Base-by-base conservation (phyloP, 2,888 invertebrate species). In the Leptothorax acervorum region DNA sequence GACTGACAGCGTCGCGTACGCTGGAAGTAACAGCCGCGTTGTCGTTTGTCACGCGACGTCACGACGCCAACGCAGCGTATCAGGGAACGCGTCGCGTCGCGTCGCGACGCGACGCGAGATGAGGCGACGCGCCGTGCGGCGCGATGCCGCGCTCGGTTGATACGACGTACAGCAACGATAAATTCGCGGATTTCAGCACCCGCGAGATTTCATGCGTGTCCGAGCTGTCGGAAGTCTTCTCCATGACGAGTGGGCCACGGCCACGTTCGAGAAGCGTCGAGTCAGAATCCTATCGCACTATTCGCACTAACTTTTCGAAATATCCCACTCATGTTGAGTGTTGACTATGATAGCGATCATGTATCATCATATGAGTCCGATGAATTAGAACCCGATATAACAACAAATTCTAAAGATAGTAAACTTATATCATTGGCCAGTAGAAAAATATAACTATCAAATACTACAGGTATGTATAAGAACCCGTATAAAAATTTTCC, bases 31-130 rank as follows among this genome's bases (percentile, higher is more conserved):
- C 87, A 88, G 85, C 82, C 86, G 66, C 76, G 76, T 78, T 88
- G 89, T 92, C 91, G 90, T 92, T 92, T 91, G 90, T 92, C 92
- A 92, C 88, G 89, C 81, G 85, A 87, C 88, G 90, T 89, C 91
- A 87, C 87, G 88, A 83, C 85, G 78, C 73, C 81, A 74, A 73
- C 83, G 86, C 76, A 81, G 79, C 74, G 79, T 70, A 84, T 84
- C 68, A 73, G 66, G 70, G 23, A 60, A 55, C 66, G 66, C 73
- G 83, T 70, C 83, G 75, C 51, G 73, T 9, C 48, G 76, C 57
- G 55, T 23, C 15, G 78, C 45, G 66, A 66, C 15, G 66, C 48
- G 48, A 23, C 11, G 63, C 15, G 48, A 15, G 1, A 39, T 2
- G 48, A 48, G 4, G 63, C 76, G 74, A 63, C 57, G 74, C 62